Evolutionary conservation across 2,888 invertebrate species (phyloP).

Genomic region (Spicauda simplicius): DNA sequence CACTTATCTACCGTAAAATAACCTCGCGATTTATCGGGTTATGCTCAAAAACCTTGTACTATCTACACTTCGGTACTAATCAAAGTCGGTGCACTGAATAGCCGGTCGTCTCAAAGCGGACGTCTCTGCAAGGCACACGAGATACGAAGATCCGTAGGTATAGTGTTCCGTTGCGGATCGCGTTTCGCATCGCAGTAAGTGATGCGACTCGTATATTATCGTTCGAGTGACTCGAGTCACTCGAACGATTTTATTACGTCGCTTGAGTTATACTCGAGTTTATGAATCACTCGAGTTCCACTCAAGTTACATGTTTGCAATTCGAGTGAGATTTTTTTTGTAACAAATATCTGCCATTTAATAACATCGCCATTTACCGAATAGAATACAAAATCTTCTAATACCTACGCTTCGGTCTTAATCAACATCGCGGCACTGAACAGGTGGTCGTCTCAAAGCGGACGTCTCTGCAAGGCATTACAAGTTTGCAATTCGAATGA

Average conservation of each 20-base stretch:
- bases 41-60: background rate
- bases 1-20: background rate
- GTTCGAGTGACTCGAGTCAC: too few relatives aligned
- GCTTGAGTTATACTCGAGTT: too few relatives aligned
- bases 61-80: conserved; percentile 9
- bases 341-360: too few relatives aligned
- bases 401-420: conserved; percentile 4
- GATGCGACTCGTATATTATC: too few relatives aligned
- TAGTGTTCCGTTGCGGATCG: conserved; percentile 43
- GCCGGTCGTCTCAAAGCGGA: conserved; percentile 24
- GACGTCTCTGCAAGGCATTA: background rate
- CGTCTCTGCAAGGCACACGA: background rate
- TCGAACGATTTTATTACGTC: too few relatives aligned
- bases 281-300: too few relatives aligned
- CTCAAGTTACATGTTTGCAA: too few relatives aligned
- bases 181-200: conserved; percentile 46
- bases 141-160: background rate
- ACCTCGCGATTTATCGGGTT: background rate
- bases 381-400: background rate
- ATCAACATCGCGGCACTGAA: conserved; percentile 15
- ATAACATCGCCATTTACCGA: background rate
- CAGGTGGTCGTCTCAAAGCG: conserved; percentile 24
- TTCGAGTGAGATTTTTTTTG: too few relatives aligned
- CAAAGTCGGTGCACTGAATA: conserved; percentile 9
- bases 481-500: too few relatives aligned